A percentile compares a stretch with the other conserved stretches of the same genome.
Evolutionary conservation across 64 coral and sea anemone species (phyloP).

Genomic region (Dendronephthya gigantea): DNA sequence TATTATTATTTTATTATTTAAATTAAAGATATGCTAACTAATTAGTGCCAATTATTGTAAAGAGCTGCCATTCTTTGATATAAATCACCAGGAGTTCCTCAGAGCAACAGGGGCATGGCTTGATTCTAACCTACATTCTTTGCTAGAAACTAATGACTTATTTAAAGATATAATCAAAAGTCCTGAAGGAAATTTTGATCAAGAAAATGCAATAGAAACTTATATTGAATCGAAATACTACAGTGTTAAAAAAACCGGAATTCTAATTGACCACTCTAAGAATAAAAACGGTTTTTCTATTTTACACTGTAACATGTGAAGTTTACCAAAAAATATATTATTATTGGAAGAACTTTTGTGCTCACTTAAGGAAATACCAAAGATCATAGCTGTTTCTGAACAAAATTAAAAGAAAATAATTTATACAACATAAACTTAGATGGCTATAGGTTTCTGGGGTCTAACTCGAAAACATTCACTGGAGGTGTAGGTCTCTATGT

Average conservation of each 20-base stretch:
- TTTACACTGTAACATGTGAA: constrained; percentile 47
- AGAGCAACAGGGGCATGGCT: constrained; percentile 26
- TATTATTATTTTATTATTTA: too few species aligned
- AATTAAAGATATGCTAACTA: too few species aligned
- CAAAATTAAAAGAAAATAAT: constrained; percentile 42
- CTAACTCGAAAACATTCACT: constrained; percentile 21
- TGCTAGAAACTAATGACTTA: constrained; percentile 42
- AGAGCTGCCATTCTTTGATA: constrained; percentile 13
- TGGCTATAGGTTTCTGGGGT: constrained; percentile 33
- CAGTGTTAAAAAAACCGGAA: constrained; percentile 16
- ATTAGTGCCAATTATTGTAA: too few species aligned
- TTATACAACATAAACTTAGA: constrained; percentile 31
- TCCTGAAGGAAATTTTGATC: constrained; percentile 39
- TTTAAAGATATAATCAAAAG: constrained; percentile 42
- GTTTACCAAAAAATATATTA: constrained; percentile 29
- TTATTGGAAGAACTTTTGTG: constrained; percentile 35
- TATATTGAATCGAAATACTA: constrained; percentile 39
- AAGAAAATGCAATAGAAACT: constrained; percentile 26
- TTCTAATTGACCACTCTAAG: constrained; percentile 3
- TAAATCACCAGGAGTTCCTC: constrained; percentile 19
- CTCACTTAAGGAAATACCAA: constrained; percentile 22
- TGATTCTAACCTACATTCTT: constrained; percentile 4
- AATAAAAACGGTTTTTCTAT: constrained; percentile 37
- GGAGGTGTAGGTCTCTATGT: constrained; percentile 46
- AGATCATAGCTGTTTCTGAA: constrained; percentile 54